Percentiles rank a stretch among this genome's conserved stretches.
Conservation (phyloP, 35 echinoderm and acorn worm species). For the Patiria miniata region DNA sequence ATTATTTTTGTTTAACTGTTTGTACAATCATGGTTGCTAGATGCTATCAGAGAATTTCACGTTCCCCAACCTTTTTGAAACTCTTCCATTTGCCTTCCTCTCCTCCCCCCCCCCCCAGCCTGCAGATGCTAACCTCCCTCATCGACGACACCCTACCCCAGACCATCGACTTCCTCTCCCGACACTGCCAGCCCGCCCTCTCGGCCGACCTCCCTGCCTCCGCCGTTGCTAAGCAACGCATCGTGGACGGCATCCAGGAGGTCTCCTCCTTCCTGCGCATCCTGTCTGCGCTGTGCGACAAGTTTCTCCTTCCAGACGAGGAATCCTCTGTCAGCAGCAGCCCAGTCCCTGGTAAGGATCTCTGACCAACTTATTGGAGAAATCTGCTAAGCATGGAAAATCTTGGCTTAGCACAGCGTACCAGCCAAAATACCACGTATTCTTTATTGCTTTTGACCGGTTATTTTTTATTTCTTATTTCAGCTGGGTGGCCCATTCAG, state of each 20-base stretch:
- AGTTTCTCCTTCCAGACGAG: constrained; percentile 61
- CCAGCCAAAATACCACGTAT: too few species aligned
- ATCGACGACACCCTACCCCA: constrained; percentile 73
- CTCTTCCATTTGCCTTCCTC: too few species aligned
- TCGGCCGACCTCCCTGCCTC: constrained; percentile 41
- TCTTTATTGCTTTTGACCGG: too few species aligned
- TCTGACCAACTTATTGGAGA: too few species aligned
- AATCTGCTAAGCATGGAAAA: too few species aligned
- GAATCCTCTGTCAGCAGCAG: background rate
- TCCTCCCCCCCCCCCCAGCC: constrained; percentile 44
- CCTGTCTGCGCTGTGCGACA: constrained; percentile 72
- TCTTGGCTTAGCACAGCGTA: too few species aligned
- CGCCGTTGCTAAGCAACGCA: background rate
- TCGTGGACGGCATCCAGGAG: constrained; percentile 60
- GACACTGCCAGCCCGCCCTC: constrained; percentile 55
- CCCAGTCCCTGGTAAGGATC: background rate
- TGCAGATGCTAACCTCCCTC: constrained; percentile 70
- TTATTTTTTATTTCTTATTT: too few species aligned
- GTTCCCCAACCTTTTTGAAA: too few species aligned
- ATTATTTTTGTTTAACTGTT: too few species aligned
- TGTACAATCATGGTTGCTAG: too few species aligned
- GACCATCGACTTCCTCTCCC: constrained; percentile 72
- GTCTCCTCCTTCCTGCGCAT: constrained; percentile 80
- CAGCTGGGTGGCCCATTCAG: too few species aligned
- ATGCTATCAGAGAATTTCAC: too few species aligned